These are phyloP conservation scores for Sweltsa coloradensis DNA, from an alignment of 1,140 invertebrate species.

Conservation along the genomic window DNA sequence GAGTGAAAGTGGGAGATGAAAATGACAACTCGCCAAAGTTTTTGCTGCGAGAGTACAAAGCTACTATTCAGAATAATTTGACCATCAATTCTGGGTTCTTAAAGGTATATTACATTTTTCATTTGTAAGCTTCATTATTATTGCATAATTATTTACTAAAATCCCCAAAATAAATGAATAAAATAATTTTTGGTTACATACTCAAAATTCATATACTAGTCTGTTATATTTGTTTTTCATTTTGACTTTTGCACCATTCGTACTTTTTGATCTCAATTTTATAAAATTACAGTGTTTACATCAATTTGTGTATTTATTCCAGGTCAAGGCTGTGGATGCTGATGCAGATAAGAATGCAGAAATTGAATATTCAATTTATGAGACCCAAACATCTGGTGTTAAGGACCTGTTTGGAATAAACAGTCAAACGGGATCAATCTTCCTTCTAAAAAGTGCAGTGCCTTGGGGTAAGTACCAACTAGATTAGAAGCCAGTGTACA, in stretches of 20 bases:
- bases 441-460: slow-evolving; percentile 41
- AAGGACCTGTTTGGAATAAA: slow-evolving; percentile 54
- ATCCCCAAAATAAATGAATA: not conserved
- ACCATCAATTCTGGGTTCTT: slow-evolving; percentile 49
- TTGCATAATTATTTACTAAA: not conserved
- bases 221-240: slow-evolving; percentile 11
- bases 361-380: slow-evolving; percentile 61
- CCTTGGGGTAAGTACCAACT: slow-evolving; percentile 37
- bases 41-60: slow-evolving; percentile 64
- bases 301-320: slow-evolving; percentile 19
- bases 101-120: slow-evolving; percentile 35
- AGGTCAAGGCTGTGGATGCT: slow-evolving; percentile 49
- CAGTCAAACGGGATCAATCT: slow-evolving; percentile 51
- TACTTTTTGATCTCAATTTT: not conserved
- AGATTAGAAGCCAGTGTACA: slow-evolving; percentile 4
- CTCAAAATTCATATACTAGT: slow-evolving; percentile 6
- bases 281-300: slow-evolving; percentile 2
- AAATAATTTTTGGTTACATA: slow-evolving; percentile 7
- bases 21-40: slow-evolving; percentile 85
- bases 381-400: slow-evolving; percentile 41
- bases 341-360: slow-evolving; percentile 55
- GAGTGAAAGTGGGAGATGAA: slow-evolving; percentile 65
- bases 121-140: not conserved
- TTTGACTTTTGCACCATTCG: slow-evolving; percentile 1
- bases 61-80: slow-evolving; percentile 49